A percentile compares a stretch with the other conserved stretches of the same genome.
Evolutionary conservation across 2,797 vertebrate genomes (phyloP).

Genomic region (Halcyon badia): DNA sequence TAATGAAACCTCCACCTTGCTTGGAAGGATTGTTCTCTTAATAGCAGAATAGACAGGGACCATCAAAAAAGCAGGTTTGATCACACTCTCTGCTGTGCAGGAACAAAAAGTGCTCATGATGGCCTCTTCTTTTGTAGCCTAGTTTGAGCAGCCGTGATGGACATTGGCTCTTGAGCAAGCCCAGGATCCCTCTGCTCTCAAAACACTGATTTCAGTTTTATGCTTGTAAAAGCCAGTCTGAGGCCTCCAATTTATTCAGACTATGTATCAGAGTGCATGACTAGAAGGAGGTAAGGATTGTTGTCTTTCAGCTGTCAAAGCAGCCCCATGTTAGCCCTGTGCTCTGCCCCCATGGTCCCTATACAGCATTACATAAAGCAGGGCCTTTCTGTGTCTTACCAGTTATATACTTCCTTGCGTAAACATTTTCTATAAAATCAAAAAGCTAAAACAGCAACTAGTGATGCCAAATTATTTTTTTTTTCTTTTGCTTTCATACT

Average conservation of each 20-base stretch:
- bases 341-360: background rate
- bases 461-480: background rate
- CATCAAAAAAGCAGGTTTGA: background rate
- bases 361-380: background rate
- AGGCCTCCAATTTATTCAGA: background rate
- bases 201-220: background rate
- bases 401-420: accelerated
- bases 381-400: background rate
- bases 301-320: background rate
- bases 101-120: background rate
- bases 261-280: background rate
- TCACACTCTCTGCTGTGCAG: accelerated
- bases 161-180: background rate
- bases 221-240: background rate
- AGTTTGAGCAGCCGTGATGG: background rate
- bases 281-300: background rate
- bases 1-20: background rate
- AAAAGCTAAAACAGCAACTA: background rate
- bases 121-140: background rate
- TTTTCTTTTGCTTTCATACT: background rate
- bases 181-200: background rate
- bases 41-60: background rate
- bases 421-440: background rate
- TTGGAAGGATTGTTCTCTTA: background rate
- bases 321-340: background rate